A percentile compares a stretch with the other conserved stretches of the same genome.
Conservation (phyloP, 2,888 invertebrate genomes). For the Coronaproctus castanopsis region DNA sequence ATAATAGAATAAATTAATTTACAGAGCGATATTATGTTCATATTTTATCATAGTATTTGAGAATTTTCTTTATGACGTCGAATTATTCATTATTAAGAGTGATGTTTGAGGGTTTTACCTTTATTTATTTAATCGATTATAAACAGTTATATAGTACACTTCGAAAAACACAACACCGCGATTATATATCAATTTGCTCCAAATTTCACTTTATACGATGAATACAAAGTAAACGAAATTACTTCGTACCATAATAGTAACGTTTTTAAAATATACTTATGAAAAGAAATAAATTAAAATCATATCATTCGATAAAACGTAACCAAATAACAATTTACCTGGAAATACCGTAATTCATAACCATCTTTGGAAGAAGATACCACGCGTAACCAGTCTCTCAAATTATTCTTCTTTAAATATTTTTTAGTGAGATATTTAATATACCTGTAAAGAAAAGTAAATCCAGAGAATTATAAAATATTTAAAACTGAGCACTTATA, state of each 20-base stretch:
- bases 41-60: too few relatives aligned
- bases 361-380: conserved; percentile 92
- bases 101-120: too few relatives aligned
- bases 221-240: neutral
- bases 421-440: conserved; percentile 98
- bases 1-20: too few relatives aligned
- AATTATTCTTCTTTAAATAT: conserved; percentile 97
- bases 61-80: too few relatives aligned
- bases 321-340: too few relatives aligned
- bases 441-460: conserved; percentile 40
- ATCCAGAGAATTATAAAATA: conserved; percentile 16
- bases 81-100: too few relatives aligned
- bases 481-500: too few relatives aligned
- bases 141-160: too few relatives aligned
- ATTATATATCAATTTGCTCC: too few relatives aligned
- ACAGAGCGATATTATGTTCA: too few relatives aligned
- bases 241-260: neutral
- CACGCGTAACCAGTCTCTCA: conserved; percentile 96
- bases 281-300: neutral
- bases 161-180: too few relatives aligned
- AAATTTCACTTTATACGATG: neutral
- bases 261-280: neutral
- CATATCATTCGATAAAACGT: neutral
- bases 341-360: conserved; percentile 98
- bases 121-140: too few relatives aligned